Evolutionary conservation across 2,888 invertebrate species (phyloP).

Genomic region (Drosophila histrio): DNA sequence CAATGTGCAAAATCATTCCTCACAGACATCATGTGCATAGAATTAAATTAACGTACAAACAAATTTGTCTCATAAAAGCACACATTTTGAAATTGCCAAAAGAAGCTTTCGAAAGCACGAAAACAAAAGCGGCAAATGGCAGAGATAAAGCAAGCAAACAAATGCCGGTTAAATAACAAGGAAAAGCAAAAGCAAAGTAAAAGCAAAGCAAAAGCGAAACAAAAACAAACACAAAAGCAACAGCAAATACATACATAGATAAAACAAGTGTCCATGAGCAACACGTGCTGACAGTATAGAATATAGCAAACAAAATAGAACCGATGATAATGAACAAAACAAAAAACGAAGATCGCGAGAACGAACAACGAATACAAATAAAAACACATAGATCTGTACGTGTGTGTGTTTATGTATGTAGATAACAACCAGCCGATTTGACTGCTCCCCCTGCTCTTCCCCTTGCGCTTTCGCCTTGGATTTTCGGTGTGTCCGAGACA

Average conservation of each 20-base stretch:
- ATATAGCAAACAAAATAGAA: constrained; percentile 34
- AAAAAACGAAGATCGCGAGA: constrained; percentile 22
- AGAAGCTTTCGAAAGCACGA: constrained; percentile 15
- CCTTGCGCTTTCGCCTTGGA: neutral
- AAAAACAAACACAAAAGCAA: neutral
- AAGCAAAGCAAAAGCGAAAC: neutral
- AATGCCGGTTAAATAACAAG: constrained; percentile 6
- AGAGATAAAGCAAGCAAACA: neutral
- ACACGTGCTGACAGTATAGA: constrained; percentile 13
- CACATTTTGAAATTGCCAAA: neutral
- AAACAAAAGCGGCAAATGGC: neutral
- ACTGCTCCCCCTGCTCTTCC: neutral
- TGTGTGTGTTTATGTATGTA: neutral
- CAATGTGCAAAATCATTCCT: too few species aligned
- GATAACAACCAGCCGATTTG: neutral
- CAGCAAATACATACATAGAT: neutral
- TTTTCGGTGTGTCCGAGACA: neutral
- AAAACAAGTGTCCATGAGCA: neutral
- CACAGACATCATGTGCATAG: too few species aligned
- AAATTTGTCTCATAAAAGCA: neutral
- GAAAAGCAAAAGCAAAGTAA: neutral
- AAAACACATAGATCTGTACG: neutral
- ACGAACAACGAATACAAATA: neutral
- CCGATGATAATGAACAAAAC: constrained; percentile 22
- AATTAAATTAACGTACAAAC: too few species aligned